Evolutionary conservation across 2,888 invertebrate species (phyloP), one percentile per base, ranked within the genome.

Genomic region (Mongoloraphidia duomilia): DNA sequence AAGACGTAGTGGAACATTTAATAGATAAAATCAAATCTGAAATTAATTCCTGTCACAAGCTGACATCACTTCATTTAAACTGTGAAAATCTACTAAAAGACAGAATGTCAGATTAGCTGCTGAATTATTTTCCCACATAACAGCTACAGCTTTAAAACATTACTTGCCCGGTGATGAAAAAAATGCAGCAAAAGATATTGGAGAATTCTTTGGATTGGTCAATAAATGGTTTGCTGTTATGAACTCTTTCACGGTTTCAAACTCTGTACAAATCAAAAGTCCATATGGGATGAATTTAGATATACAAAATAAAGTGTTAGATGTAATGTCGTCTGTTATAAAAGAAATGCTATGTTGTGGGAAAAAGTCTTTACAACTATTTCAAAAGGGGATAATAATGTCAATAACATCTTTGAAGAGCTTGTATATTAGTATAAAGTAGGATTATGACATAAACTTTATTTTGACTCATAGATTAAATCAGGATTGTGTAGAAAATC

Each of bases 221-320:
- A 60, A 58, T 49, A 43, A 41, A n/a, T 61, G 61, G 61, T 60
- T 59, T 50, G 58, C 59, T 49, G 36, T 60, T 2, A 51, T 58
- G 49, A 58, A 61, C 49, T 53, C 52, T 2, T 57, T 53, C 26
- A 49, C 47, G 34, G 44, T 51, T 37, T 33, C 36, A 34, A 41
- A 48, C 35, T 34, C 46, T 9, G 37, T 56, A 8, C 43, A 47
- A 34, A 42, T 46, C n/a, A 57, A 57, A 53, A 49, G 13, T 44
- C 53, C 55, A 11, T 56, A 56, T 53, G 54, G 55, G 17, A 34
- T 44, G 11, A 37, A 51, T 44, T 47, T 55, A 17, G 46, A 43
- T n/a, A 40, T 36, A 9, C 59, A 57, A 34, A 44, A 43, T 17
- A 40, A 43, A 17, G 35, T 49, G 2, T 44, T 54, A 26, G 47